These are phyloP conservation scores for Adelges cooleyi DNA, from an alignment of 1,140 invertebrate species.

Conservation along the genomic window DNA sequence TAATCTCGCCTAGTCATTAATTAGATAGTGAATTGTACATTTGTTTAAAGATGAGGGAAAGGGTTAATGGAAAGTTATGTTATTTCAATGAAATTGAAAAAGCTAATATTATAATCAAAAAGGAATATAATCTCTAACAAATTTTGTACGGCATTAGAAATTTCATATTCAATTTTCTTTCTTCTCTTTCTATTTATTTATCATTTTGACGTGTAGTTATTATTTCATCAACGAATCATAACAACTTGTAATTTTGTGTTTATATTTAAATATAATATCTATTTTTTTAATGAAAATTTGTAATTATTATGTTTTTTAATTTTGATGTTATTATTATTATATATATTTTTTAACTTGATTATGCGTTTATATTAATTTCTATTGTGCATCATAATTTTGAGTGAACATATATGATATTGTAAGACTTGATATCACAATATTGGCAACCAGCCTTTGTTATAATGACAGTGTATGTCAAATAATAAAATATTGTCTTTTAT, in stretches of 20 bases:
- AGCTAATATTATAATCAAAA: conserved; percentile 4
- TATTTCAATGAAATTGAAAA: not conserved
- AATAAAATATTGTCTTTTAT: too few species aligned
- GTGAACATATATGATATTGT: too few species aligned
- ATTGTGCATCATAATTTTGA: not conserved
- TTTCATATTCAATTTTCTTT: not conserved
- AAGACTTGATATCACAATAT: too few species aligned
- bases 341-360: not conserved
- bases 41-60: conserved; percentile 10
- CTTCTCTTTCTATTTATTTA: not conserved
- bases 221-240: not conserved
- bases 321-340: not conserved
- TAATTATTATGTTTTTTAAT: conserved; percentile 14
- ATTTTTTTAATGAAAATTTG: conserved; percentile 3
- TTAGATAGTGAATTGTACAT: conserved; percentile 1
- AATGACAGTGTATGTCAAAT: too few species aligned
- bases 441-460: too few species aligned
- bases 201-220: too few species aligned
- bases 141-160: not conserved
- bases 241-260: not conserved
- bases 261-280: conserved; percentile 1
- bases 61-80: not conserved
- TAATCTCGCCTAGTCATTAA: conserved; percentile 24
- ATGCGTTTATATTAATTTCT: not conserved
- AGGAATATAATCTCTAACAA: not conserved